Conservation (phyloP, 2,797 vertebrate genomes). For the Mormyrus proboscirostris region DNA sequence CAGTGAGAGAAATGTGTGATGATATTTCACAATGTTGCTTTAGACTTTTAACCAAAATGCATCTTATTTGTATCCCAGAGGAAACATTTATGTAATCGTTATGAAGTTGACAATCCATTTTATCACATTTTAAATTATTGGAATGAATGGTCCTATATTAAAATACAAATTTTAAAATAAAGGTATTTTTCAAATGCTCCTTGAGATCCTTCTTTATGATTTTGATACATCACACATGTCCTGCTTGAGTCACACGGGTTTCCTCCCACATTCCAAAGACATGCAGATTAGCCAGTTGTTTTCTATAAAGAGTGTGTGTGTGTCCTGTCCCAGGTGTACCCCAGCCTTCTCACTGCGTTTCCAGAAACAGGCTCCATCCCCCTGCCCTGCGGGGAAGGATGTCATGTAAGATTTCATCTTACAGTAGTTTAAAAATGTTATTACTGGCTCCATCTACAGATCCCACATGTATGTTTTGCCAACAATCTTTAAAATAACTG, state of each 20-base stretch:
- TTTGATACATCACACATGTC: background rate
- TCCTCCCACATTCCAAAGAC: background rate
- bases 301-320: slow-evolving; percentile 9
- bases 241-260: background rate
- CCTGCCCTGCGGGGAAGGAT: background rate
- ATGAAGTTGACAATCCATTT: slow-evolving; percentile 15
- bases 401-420: no score
- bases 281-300: background rate
- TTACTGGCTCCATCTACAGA: background rate
- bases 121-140: slow-evolving; percentile 23
- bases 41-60: background rate
- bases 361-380: background rate
- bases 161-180: slow-evolving; percentile 24
- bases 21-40: slow-evolving; percentile 19
- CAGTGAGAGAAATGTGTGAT: background rate
- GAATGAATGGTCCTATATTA: slow-evolving; percentile 2
- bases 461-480: background rate
- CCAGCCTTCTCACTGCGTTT: background rate
- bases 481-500: background rate
- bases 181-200: slow-evolving; percentile 18
- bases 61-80: slow-evolving; percentile 15
- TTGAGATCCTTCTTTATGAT: background rate
- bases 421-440: background rate
- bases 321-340: slow-evolving; percentile 5
- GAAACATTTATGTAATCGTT: background rate